Conservation (phyloP, 2,797 vertebrate species). For the Cryptoblepharus egeriae region DNA sequence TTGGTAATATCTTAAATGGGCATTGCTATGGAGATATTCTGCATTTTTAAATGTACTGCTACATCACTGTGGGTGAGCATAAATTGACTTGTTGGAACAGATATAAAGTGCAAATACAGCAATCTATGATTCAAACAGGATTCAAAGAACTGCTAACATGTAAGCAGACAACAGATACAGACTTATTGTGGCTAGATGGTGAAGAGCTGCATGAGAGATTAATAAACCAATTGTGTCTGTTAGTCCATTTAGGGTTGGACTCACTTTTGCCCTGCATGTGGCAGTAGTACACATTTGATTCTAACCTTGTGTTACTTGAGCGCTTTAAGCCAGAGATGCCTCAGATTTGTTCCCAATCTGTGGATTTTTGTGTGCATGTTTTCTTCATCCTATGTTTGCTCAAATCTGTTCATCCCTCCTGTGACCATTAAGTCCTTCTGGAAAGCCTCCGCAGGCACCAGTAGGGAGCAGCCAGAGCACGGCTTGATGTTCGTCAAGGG, state of each 20-base stretch:
- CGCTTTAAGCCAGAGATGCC: too few relatives aligned
- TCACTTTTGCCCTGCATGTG: not conserved
- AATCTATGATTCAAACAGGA: not conserved
- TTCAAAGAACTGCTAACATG: not conserved
- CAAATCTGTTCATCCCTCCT: not conserved
- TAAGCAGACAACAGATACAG: not conserved
- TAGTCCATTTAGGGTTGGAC: not conserved
- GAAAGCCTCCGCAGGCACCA: not conserved
- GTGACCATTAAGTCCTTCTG: not conserved
- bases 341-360: not conserved
- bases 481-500: not conserved
- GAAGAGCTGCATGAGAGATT: not conserved
- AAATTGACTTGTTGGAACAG: not conserved
- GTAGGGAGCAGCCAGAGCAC: not conserved
- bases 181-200: not conserved
- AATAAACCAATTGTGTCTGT: too few relatives aligned
- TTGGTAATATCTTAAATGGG: not conserved
- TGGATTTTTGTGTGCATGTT: not conserved
- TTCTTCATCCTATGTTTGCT: not conserved
- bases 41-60: too few relatives aligned
- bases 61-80: too few relatives aligned
- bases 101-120: not conserved
- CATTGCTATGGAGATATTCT: too few relatives aligned
- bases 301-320: not conserved
- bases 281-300: not conserved